Conservation (phyloP, 2,888 invertebrate genomes). For the Caenorhabditis uteleia region DNA sequence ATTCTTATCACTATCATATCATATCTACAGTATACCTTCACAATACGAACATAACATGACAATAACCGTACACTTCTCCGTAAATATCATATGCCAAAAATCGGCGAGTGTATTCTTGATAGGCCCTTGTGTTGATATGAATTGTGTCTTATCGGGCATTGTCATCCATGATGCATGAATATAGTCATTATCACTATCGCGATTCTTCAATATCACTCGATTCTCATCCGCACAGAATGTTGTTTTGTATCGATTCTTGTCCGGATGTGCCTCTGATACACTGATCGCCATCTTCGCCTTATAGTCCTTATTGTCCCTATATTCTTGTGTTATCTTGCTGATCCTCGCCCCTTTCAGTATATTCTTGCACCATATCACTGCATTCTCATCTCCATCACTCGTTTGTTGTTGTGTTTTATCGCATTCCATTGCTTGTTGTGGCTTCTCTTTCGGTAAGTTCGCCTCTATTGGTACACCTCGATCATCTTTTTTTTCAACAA, state of each 20-base stretch:
- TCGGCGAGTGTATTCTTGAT: conserved; percentile 20
- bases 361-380: too few relatives aligned
- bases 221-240: conserved; percentile 30
- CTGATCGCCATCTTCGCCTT: conserved; percentile 4
- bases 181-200: conserved; percentile 19
- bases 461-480: too few relatives aligned
- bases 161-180: conserved; percentile 41
- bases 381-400: too few relatives aligned
- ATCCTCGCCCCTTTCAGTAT: too few relatives aligned
- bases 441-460: too few relatives aligned
- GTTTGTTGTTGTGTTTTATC: too few relatives aligned
- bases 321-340: conserved; percentile 15
- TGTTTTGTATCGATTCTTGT: conserved; percentile 29
- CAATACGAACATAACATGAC: conserved; percentile 33
- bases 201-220: conserved; percentile 33
- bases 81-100: conserved; percentile 43
- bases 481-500: too few relatives aligned
- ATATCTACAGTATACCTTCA: conserved; percentile 9
- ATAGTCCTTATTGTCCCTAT: conserved; percentile 18
- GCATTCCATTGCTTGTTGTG: too few relatives aligned
- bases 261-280: conserved; percentile 12
- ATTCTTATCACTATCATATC: too few relatives aligned
- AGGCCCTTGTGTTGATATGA: conserved; percentile 39
- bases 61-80: conserved; percentile 25
- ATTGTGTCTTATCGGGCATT: conserved; percentile 25